Conservation (phyloP, 1,140 invertebrate species). For the Drosophila nannoptera region DNA sequence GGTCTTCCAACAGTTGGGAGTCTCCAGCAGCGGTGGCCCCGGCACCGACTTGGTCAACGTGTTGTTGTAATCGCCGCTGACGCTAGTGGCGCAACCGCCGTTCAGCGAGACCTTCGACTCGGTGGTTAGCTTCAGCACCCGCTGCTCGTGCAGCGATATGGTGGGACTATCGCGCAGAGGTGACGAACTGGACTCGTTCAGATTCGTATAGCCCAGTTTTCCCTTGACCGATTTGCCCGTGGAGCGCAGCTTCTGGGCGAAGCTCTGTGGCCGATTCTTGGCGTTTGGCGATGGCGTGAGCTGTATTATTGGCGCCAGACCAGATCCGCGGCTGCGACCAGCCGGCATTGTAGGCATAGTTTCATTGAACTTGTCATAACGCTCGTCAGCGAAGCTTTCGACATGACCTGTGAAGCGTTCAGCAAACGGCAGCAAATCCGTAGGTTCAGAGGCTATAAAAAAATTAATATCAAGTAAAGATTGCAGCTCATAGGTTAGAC, state of each 20-base stretch:
- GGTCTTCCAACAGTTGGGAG: slow-evolving; percentile 95
- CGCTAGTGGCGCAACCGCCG: slow-evolving; percentile 70
- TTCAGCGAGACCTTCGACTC: slow-evolving; percentile 76
- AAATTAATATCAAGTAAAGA: background rate
- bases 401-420: slow-evolving; percentile 69
- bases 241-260: slow-evolving; percentile 90
- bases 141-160: slow-evolving; percentile 82
- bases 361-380: slow-evolving; percentile 79
- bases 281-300: slow-evolving; percentile 83
- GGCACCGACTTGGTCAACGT: slow-evolving; percentile 64
- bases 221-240: slow-evolving; percentile 91
- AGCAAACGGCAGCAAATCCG: slow-evolving; percentile 80
- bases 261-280: slow-evolving; percentile 88
- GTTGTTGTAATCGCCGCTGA: slow-evolving; percentile 73
- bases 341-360: slow-evolving; percentile 65
- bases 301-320: slow-evolving; percentile 69
- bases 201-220: slow-evolving; percentile 81
- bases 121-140: slow-evolving; percentile 77
- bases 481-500: background rate
- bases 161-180: slow-evolving; percentile 84
- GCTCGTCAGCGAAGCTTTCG: slow-evolving; percentile 72
- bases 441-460: slow-evolving; percentile 82
- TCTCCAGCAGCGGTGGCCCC: slow-evolving; percentile 76
- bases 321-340: slow-evolving; percentile 47
- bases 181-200: slow-evolving; percentile 82